phyloP scores from a whole-genome alignment of 2,888 invertebrate genomes.

The Macropis europaea region DNA sequence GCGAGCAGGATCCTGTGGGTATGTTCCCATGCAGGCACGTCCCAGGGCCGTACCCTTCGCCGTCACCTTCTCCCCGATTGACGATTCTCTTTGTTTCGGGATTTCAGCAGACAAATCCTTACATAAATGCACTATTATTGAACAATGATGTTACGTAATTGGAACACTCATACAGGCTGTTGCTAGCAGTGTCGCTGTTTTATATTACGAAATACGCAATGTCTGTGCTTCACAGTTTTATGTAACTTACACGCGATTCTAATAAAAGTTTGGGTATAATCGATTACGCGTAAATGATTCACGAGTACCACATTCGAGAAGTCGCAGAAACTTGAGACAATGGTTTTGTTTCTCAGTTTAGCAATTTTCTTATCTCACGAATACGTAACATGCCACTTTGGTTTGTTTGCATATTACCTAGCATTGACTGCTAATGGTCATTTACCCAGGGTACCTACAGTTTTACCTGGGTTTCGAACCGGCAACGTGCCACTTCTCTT shows the following conservation, averaged over 20 bases:
- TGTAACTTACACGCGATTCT: slow-evolving; percentile 17
- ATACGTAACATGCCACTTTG: no score
- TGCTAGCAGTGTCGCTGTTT: not conserved
- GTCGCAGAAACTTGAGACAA: slow-evolving; percentile 28
- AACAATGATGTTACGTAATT: slow-evolving; percentile 27
- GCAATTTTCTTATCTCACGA: slow-evolving; percentile 29
- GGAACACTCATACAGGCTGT: not conserved
- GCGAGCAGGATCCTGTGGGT: slow-evolving; percentile 41
- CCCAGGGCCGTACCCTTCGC: slow-evolving; percentile 39
- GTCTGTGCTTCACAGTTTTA: slow-evolving; percentile 20
- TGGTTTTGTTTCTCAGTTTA: slow-evolving; percentile 11
- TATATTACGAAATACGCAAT: slow-evolving; percentile 33
- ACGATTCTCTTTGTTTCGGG: slow-evolving; percentile 5
- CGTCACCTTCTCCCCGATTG: not conserved
- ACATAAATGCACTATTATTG: slow-evolving; percentile 1
- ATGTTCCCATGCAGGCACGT: slow-evolving; percentile 53
- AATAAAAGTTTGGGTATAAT: slow-evolving; percentile 33
- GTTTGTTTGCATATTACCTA: no score
- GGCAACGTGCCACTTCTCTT: slow-evolving; percentile 18
- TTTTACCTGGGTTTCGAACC: no score
- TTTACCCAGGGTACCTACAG: no score
- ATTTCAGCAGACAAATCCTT: not conserved
- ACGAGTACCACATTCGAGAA: not conserved
- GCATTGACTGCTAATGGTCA: no score
- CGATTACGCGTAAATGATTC: slow-evolving; percentile 18